These are phyloP conservation scores for Uromys caudimaculatus DNA, from an alignment of 2,797 vertebrate species.

Conservation along the genomic window DNA sequence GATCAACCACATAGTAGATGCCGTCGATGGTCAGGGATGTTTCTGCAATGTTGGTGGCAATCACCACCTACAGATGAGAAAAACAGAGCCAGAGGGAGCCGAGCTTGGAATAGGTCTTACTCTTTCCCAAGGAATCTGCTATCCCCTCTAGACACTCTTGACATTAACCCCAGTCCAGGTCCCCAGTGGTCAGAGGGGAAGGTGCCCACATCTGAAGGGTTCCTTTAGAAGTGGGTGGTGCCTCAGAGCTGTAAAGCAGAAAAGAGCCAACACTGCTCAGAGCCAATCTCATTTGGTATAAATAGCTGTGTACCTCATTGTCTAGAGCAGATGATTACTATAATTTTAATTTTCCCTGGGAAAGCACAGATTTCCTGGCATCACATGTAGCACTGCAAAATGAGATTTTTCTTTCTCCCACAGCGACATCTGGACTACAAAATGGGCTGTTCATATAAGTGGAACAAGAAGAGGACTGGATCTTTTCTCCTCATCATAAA, in stretches of 20 bases:
- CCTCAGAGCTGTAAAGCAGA: not conserved
- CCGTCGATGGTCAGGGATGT: conserved; percentile 98
- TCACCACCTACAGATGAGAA: conserved; percentile 92
- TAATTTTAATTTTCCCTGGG: conserved; percentile 77
- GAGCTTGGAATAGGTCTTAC: not conserved
- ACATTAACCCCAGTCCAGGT: not conserved
- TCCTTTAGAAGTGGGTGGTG: not conserved
- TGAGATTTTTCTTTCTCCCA: conserved; percentile 70
- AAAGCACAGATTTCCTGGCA: conserved; percentile 72
- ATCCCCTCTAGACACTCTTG: not conserved
- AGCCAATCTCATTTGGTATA: conserved; percentile 61
- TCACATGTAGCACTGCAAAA: conserved; percentile 68
- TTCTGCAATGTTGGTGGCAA: conserved; percentile 98
- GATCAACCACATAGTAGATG: conserved; percentile 98
- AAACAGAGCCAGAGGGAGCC: not conserved
- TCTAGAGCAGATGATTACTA: conserved; percentile 72
- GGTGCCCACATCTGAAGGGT: not conserved
- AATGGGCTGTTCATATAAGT: conserved; percentile 48
- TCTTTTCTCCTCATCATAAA: conserved; percentile 56
- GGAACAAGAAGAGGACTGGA: conserved; percentile 43
- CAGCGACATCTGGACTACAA: conserved; percentile 65
- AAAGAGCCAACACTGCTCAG: conserved; percentile 35
- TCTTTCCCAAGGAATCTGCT: not conserved
- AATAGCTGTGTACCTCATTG: conserved; percentile 65
- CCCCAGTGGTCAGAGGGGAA: not conserved